Evolutionary conservation across 2,113 vertebrate species (phyloP).

Genomic region (Actenoides lindsayi): DNA sequence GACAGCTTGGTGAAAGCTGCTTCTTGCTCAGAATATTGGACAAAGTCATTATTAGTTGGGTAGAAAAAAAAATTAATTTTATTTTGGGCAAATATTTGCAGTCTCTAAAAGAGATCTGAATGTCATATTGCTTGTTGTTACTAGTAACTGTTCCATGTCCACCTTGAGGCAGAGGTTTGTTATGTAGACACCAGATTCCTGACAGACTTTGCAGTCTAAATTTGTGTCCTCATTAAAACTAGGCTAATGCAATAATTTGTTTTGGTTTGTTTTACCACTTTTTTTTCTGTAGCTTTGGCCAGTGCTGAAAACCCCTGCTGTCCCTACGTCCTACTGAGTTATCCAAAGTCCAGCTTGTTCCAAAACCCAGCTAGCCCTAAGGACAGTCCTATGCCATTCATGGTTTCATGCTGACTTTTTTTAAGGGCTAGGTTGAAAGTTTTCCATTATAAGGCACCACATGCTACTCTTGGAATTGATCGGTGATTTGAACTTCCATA

Average conservation of each 20-base stretch:
- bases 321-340: background rate
- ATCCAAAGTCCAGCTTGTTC: background rate
- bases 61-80: background rate
- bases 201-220: background rate
- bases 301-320: accelerated
- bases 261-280: background rate
- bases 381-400: background rate
- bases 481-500: background rate
- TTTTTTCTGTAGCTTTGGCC: background rate
- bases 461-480: background rate
- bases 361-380: background rate
- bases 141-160: background rate
- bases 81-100: background rate
- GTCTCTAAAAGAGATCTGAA: background rate
- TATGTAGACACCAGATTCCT: background rate
- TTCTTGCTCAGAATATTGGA: background rate
- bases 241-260: background rate
- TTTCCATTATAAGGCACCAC: background rate
- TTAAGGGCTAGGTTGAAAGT: background rate
- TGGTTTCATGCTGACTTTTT: background rate
- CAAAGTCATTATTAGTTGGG: background rate
- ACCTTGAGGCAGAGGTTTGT: background rate
- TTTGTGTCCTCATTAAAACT: background rate
- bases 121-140: background rate
- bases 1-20: background rate